phyloP scores from a whole-genome alignment of 1,140 invertebrate species.

The Leptinotarsa texana region DNA sequence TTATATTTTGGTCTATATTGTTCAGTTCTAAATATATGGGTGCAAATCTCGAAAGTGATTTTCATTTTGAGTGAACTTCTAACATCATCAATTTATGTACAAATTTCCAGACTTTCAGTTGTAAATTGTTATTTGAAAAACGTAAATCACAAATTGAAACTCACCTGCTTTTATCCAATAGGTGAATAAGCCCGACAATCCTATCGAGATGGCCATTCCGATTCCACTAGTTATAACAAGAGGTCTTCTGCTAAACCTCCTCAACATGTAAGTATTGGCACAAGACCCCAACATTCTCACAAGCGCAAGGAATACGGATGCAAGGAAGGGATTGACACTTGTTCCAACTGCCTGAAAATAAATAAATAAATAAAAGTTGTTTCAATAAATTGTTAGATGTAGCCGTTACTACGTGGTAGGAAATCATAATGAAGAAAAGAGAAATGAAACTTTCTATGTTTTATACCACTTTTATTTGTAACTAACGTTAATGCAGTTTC shows the following conservation, averaged over 20 bases:
- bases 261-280: constrained; percentile 60
- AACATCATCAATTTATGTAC: too few relatives aligned
- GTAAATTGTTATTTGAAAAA: too few relatives aligned
- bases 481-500: too few relatives aligned
- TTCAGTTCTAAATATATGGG: too few relatives aligned
- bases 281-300: constrained; percentile 68
- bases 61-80: too few relatives aligned
- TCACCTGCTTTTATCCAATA: constrained; percentile 54
- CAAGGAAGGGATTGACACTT: constrained; percentile 51
- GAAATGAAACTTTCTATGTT: too few relatives aligned
- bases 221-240: constrained; percentile 60
- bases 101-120: too few relatives aligned
- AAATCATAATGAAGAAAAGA: too few relatives aligned
- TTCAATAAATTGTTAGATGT: background rate
- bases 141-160: background rate
- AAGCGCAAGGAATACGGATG: constrained; percentile 66
- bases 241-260: constrained; percentile 58
- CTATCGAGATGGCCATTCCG: constrained; percentile 61
- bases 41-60: too few relatives aligned
- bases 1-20: too few relatives aligned
- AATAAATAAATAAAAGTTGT: constrained; percentile 27
- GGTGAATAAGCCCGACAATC: constrained; percentile 60
- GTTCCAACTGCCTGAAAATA: constrained; percentile 40
- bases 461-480: too few relatives aligned
- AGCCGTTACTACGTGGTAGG: too few relatives aligned